Percentiles rank a stretch among this genome's conserved stretches.
Evolutionary conservation across 2,888 invertebrate species (phyloP).

Genomic region (Myathropa florea): DNA sequence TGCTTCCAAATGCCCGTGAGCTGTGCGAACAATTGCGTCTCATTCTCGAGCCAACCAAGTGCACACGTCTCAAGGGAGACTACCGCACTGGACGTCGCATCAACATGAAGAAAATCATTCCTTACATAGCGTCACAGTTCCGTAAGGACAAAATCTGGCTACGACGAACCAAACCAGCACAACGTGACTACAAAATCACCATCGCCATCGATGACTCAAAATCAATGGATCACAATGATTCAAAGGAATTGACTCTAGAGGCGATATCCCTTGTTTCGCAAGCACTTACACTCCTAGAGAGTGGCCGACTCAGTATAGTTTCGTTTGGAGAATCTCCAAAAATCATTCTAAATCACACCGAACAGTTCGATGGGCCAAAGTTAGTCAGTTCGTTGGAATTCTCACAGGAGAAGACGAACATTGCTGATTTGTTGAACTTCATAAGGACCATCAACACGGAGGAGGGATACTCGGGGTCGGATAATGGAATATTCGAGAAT

Average conservation of each 20-base stretch:
- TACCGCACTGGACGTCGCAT: constrained; percentile 97
- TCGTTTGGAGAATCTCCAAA: constrained; percentile 94
- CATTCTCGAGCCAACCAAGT: constrained; percentile 96
- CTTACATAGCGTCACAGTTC: constrained; percentile 99
- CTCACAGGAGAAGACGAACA: constrained; percentile 93
- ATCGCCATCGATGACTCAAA: constrained; percentile 98
- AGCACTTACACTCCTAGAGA: constrained; percentile 95
- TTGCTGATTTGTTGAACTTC: constrained; percentile 91
- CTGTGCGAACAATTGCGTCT: constrained; percentile 96
- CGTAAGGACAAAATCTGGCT: constrained; percentile 99
- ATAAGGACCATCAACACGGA: constrained; percentile 85
- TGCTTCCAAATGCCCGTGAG: constrained; percentile 86
- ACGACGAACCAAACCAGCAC: constrained; percentile 95
- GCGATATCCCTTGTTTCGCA: constrained; percentile 94
- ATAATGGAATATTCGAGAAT: constrained; percentile 81
- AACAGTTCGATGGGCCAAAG: constrained; percentile 90
- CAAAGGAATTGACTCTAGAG: constrained; percentile 95
- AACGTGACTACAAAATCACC: constrained; percentile 97
- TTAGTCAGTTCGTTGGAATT: constrained; percentile 92
- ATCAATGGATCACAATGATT: constrained; percentile 93
- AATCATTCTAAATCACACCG: constrained; percentile 94
- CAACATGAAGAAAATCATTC: constrained; percentile 98
- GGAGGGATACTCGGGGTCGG: constrained; percentile 78
- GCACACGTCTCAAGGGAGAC: constrained; percentile 95
- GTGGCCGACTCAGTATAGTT: constrained; percentile 94